Evolutionary conservation across 2,113 vertebrate species (phyloP).

Genomic region (Lophochroa leadbeateri): DNA sequence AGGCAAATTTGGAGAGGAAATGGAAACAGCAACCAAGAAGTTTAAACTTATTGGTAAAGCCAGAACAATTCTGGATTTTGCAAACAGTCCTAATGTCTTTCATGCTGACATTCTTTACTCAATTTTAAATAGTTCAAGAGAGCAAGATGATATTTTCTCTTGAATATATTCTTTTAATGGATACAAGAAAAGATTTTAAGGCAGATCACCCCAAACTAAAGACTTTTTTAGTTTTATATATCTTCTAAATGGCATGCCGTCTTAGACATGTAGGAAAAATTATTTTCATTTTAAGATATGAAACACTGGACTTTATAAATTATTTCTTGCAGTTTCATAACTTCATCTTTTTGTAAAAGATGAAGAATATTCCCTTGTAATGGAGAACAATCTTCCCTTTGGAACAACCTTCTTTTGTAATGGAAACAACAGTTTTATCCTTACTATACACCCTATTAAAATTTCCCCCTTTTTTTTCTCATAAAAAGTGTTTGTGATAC

Average conservation of each 20-base stretch:
- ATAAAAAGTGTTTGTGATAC: neutral
- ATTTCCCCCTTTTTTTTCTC: neutral
- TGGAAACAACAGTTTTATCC: neutral
- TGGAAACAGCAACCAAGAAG: neutral
- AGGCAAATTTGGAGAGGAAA: neutral
- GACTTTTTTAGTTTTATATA: neutral
- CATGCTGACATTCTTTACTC: neutral
- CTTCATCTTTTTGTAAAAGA: neutral
- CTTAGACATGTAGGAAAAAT: neutral
- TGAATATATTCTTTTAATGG: neutral
- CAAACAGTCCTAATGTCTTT: neutral
- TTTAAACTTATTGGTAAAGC: neutral
- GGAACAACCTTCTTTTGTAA: neutral
- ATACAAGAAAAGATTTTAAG: neutral
- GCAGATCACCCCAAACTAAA: neutral
- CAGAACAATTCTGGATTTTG: neutral
- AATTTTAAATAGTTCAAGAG: neutral
- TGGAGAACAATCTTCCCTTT: neutral
- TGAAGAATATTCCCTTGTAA: neutral
- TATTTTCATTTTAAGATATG: neutral
- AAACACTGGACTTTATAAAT: neutral
- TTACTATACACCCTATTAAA: neutral
- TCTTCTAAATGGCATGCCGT: neutral
- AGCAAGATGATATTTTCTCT: neutral
- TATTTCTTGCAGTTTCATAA: neutral